Base-by-base conservation (phyloP, 2,888 invertebrate species). In the Macroteleia sp. region DNA sequence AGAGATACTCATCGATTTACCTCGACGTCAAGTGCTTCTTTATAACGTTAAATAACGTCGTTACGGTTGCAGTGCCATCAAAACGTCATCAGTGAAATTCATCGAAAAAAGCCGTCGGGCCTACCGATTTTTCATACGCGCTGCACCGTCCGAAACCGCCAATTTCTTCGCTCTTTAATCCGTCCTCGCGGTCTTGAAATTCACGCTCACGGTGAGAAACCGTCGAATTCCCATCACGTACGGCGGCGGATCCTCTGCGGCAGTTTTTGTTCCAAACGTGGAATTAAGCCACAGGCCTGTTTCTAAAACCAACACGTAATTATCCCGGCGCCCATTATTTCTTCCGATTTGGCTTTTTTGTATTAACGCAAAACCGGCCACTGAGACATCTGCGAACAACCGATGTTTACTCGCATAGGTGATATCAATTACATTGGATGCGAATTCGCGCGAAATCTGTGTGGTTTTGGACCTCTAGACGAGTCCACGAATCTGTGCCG, bases 281-380 rank as follows among this genome's bases (percentile, higher is more conserved):
- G 86, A 87, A 89, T 90, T 86, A 89, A 88, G 86, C 87, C 85
- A 84, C 83, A 80, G 81, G 76, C 85, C 85, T 82, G 89, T 90
- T 91, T 90, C 91, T 90, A 91, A 91, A 91, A 91, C 90, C 90
- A 91, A 91, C 90, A 91, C 89, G 88, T 89, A 90, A 91, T 91
- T 91, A 91, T 90, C 89, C 84, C 87, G 83, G 86, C 86, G 85
- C 80, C 87, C 84, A 87, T 89, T 87, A 87, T 88, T 85, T 79
- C 70, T 52, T 69, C 80, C 67, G 54, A 42, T 52, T 46, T 78
- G 42, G 66, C 76, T 78, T 61, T 77, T 80, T 82, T 80, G n/a
- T 77, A 78, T 52, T 64, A 25, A 30, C 61, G 41, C 62, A 28
- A 59, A 44, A 39, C 57, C 62, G 34, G 61, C 42, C 52, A 54